These are phyloP conservation scores for Bembecia ichneumoniformis DNA, from an alignment of 2,888 invertebrate species.

Conservation along the genomic window DNA sequence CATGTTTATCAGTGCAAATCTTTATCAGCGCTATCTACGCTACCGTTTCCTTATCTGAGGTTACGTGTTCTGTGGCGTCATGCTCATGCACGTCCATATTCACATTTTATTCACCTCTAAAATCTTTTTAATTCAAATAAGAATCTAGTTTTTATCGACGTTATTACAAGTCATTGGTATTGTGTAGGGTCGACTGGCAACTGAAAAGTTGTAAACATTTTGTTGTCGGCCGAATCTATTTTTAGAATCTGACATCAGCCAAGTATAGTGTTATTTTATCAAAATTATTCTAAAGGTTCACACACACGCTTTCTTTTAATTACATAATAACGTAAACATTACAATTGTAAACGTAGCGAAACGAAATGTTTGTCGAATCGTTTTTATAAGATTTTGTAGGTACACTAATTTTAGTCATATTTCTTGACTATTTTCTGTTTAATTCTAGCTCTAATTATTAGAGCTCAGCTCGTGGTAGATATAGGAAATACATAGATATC, in stretches of 20 bases:
- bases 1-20: constrained; percentile 48
- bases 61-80: constrained; percentile 52
- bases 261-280: constrained; percentile 30
- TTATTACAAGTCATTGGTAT: too few relatives aligned
- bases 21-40: constrained; percentile 60
- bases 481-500: too few relatives aligned
- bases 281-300: constrained; percentile 29
- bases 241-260: constrained; percentile 54
- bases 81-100: constrained; percentile 2
- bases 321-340: background rate
- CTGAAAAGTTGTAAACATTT: background rate
- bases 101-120: background rate
- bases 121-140: too few relatives aligned
- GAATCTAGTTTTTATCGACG: too few relatives aligned
- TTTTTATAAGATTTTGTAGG: too few relatives aligned
- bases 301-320: background rate
- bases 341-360: background rate
- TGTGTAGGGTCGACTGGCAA: background rate
- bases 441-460: too few relatives aligned
- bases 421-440: too few relatives aligned
- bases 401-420: too few relatives aligned
- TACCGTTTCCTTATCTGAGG: constrained; percentile 59
- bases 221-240: constrained; percentile 41
- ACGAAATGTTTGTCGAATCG: background rate
- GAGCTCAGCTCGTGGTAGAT: too few relatives aligned